phyloP scores from a whole-genome alignment of 2,113 vertebrate species.

The Promerops cafer region DNA sequence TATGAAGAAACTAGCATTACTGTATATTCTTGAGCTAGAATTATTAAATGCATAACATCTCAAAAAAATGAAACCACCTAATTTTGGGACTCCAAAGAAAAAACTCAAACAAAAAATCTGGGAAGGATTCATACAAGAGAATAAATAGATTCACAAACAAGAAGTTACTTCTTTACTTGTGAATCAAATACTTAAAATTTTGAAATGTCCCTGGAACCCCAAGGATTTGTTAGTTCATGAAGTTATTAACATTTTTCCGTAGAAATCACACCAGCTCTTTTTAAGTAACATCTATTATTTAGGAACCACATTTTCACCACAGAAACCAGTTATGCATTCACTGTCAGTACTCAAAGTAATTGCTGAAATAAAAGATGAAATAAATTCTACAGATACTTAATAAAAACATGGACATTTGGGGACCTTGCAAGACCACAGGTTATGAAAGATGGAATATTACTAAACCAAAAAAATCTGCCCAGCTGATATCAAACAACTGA shows the following conservation, averaged over 20 bases:
- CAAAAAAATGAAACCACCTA: background rate
- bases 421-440: constrained; percentile 35
- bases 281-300: constrained; percentile 19
- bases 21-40: background rate
- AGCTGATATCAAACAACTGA: constrained; percentile 37
- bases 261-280: constrained; percentile 8
- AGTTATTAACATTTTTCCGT: background rate
- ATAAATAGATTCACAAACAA: background rate
- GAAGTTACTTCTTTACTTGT: background rate
- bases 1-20: background rate
- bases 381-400: constrained; percentile 41
- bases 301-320: constrained; percentile 13
- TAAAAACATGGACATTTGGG: constrained; percentile 38
- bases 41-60: background rate
- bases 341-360: constrained; percentile 10
- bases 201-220: background rate
- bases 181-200: background rate
- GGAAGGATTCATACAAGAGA: background rate
- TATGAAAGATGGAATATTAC: constrained; percentile 36
- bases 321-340: constrained; percentile 40
- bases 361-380: constrained; percentile 33
- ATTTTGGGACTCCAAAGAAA: background rate
- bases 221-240: constrained; percentile 1
- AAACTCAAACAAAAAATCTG: background rate
- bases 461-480: constrained; percentile 27